phyloP scores from a whole-genome alignment of 92 coral and sea anemone genomes.

The Hydrozoanthus gracilis region DNA sequence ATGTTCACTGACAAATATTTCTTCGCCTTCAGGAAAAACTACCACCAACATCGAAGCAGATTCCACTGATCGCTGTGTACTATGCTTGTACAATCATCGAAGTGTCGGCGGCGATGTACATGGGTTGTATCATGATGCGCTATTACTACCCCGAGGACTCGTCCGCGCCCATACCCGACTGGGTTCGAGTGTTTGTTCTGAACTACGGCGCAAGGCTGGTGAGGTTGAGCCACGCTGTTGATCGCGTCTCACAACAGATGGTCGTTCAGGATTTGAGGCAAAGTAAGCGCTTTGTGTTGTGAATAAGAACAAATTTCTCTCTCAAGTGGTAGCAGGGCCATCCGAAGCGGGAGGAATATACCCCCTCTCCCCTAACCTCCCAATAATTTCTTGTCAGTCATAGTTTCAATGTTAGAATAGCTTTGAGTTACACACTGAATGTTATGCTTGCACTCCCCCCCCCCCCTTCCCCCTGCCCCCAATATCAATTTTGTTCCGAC shows the following conservation, averaged over 20 bases:
- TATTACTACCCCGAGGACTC: slow-evolving; percentile 85
- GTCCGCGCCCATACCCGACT: slow-evolving; percentile 77
- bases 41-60: slow-evolving; percentile 91
- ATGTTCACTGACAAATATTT: too few relatives aligned
- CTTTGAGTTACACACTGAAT: too few relatives aligned
- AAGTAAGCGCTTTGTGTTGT: slow-evolving; percentile 50
- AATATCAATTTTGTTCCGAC: too few relatives aligned
- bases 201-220: slow-evolving; percentile 84
- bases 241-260: slow-evolving; percentile 77
- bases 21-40: slow-evolving; percentile 71
- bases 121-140: slow-evolving; percentile 91
- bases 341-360: too few relatives aligned
- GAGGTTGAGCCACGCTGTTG: slow-evolving; percentile 76
- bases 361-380: too few relatives aligned
- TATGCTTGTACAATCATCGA: slow-evolving; percentile 94
- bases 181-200: slow-evolving; percentile 76
- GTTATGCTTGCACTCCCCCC: too few relatives aligned
- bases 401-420: too few relatives aligned
- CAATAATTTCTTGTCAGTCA: too few relatives aligned
- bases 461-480: too few relatives aligned
- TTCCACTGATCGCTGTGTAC: slow-evolving; percentile 86
- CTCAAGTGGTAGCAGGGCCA: too few relatives aligned
- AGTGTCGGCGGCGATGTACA: slow-evolving; percentile 93
- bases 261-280: slow-evolving; percentile 79
- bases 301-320: not conserved